Evolutionary conservation across 2,113 vertebrate species (phyloP), one percentile per base, ranked within the genome.

Genomic region (Limnothrissa miodon): DNA sequence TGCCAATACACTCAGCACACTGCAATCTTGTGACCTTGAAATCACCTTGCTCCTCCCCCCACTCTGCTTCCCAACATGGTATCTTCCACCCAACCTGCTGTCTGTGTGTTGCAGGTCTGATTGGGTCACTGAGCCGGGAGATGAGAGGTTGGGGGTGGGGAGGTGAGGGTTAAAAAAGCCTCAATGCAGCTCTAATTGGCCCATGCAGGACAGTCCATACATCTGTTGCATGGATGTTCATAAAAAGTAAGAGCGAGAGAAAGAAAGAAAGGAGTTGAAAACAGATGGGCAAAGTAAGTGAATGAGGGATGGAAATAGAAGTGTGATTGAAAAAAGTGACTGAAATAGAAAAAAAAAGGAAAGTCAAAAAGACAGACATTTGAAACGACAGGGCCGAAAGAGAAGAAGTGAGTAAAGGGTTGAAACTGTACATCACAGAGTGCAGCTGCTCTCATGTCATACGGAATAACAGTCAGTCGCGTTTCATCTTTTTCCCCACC

Each of bases 1-100:
- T 39, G 48, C 51, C 51, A 79, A 80, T 39, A 23, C 59, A 70
- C 36, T 29, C 79, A 59, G 46, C 33, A 80, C n/a, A 80, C 79
- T 48, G 79, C 53, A 62, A 39, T 46, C 70, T 62, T 90, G 87
- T 88, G 90, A 93, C 93, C 92, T 94, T 93, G 89, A 93, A 86
- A 86, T 89, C 86, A 85, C 85, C 88, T 84, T 85, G 85, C 84
- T 70, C 80, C 70, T 15, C 66, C 83, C 51, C 85, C 82, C 29
- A 46, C 6, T 82, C n/a, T 78, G 82, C 70, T 44, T 13, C 23
- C 33, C n/a, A 33, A 66, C 66, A 82, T 82, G 83, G 85, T 85
- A 83, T 66, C 39, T 74, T 44, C 86, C 48, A 36, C 42, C 39
- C 84, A 51, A n/a, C 84, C 81, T 81, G 85, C 84, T 19, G 83